phyloP scores from a whole-genome alignment of 2,797 vertebrate species.

The Babyrousa celebensis region DNA sequence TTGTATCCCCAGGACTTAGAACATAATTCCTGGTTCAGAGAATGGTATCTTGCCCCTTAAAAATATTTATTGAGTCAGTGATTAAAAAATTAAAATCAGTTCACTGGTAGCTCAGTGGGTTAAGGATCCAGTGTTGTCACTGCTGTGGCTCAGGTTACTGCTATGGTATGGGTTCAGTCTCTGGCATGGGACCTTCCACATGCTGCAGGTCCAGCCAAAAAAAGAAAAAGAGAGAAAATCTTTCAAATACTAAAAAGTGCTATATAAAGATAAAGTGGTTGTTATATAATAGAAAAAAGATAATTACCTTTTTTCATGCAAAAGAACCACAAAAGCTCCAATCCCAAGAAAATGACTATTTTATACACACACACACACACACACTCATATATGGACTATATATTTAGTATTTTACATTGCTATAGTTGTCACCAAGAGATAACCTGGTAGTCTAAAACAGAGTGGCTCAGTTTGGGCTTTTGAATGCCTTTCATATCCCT shows the following conservation, averaged over 20 bases:
- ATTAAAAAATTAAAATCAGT: not conserved
- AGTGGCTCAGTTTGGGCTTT: not conserved
- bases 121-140: too few relatives aligned
- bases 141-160: too few relatives aligned
- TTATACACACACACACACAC: not conserved
- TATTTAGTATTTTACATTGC: not conserved
- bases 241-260: not conserved
- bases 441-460: not conserved
- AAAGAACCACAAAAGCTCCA: not conserved
- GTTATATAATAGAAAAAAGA: constrained; percentile 55
- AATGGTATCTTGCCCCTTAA: not conserved
- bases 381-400: not conserved
- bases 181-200: too few relatives aligned
- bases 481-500: not conserved
- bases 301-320: not conserved
- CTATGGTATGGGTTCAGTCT: too few relatives aligned
- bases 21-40: not conserved
- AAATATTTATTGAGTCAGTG: constrained; percentile 6
- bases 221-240: not conserved
- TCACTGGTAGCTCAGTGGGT: too few relatives aligned
- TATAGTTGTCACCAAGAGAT: not conserved
- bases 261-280: constrained; percentile 28
- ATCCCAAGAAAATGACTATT: not conserved
- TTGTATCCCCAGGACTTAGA: not conserved
- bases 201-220: too few relatives aligned